Conservation (phyloP, 2,888 invertebrate genomes). For the Synanthedon tipuliformis region DNA sequence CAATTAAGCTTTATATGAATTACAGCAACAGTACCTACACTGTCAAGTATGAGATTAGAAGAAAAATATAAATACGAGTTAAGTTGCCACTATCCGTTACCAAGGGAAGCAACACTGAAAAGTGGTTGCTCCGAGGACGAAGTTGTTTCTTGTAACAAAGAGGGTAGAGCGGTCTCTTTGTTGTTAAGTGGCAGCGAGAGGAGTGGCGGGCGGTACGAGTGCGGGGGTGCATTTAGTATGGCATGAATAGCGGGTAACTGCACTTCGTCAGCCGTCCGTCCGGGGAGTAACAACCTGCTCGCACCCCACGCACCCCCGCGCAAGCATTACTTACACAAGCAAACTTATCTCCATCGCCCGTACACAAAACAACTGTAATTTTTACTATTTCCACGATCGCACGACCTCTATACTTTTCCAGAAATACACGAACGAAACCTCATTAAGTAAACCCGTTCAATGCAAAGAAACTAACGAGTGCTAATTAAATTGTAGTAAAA, state of each 20-base stretch:
- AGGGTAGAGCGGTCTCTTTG: slow-evolving; percentile 65
- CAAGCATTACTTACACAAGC: slow-evolving; percentile 1
- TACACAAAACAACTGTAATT: slow-evolving; percentile 15
- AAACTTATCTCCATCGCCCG: slow-evolving; percentile 8
- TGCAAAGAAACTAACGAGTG: background rate
- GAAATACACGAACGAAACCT: too few species aligned
- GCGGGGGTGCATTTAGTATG: slow-evolving; percentile 54
- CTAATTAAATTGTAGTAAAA: background rate
- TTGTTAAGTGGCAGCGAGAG: slow-evolving; percentile 57
- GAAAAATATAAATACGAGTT: background rate
- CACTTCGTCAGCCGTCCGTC: slow-evolving; percentile 63
- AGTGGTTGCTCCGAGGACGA: slow-evolving; percentile 44
- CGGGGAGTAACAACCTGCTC: slow-evolving; percentile 61
- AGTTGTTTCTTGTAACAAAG: slow-evolving; percentile 66
- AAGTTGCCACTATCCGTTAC: slow-evolving; percentile 31
- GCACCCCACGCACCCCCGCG: slow-evolving; percentile 28
- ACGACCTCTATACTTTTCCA: too few species aligned
- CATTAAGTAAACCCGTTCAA: background rate
- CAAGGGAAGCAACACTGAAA: slow-evolving; percentile 42
- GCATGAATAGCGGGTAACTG: slow-evolving; percentile 63
- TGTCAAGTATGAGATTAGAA: too few species aligned
- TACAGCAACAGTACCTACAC: too few species aligned
- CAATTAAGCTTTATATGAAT: too few species aligned
- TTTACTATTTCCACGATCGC: background rate
- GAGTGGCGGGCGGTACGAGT: slow-evolving; percentile 22